Percentiles rank a stretch among this genome's conserved stretches.
Evolutionary conservation across 2,113 vertebrate genomes (phyloP).

Genomic region (Archilochus colubris): DNA sequence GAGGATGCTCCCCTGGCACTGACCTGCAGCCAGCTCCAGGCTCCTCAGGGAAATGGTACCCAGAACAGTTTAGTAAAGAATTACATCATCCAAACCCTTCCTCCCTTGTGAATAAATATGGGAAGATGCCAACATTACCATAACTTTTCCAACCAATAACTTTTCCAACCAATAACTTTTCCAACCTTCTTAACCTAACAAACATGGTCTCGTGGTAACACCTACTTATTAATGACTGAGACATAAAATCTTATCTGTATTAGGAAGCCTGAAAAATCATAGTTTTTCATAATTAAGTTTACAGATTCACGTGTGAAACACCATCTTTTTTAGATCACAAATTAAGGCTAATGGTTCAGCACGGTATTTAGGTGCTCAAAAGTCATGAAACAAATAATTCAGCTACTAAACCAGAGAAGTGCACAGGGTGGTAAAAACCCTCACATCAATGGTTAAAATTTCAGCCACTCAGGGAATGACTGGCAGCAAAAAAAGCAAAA

Average conservation of each 20-base stretch:
- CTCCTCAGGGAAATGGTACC: not conserved
- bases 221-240: not conserved
- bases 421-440: not conserved
- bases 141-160: not conserved
- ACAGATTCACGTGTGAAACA: not conserved
- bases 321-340: not conserved
- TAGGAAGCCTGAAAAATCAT: not conserved
- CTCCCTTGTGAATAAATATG: not conserved
- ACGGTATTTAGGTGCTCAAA: not conserved
- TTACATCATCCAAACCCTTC: fast-evolving
- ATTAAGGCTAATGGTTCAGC: not conserved
- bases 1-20: not conserved
- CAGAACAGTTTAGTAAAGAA: not conserved
- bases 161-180: too few relatives aligned
- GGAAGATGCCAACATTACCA: not conserved
- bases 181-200: not conserved
- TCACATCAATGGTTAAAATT: not conserved
- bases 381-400: not conserved
- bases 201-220: not conserved
- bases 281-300: not conserved
- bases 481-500: not conserved
- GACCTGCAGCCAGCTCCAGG: not conserved
- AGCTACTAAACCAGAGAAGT: not conserved
- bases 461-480: not conserved
- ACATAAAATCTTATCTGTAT: not conserved